Percentiles rank a stretch among this genome's conserved stretches.
phyloP scores from a whole-genome alignment of 2,888 invertebrate genomes.

The Acholoe squamosa region DNA sequence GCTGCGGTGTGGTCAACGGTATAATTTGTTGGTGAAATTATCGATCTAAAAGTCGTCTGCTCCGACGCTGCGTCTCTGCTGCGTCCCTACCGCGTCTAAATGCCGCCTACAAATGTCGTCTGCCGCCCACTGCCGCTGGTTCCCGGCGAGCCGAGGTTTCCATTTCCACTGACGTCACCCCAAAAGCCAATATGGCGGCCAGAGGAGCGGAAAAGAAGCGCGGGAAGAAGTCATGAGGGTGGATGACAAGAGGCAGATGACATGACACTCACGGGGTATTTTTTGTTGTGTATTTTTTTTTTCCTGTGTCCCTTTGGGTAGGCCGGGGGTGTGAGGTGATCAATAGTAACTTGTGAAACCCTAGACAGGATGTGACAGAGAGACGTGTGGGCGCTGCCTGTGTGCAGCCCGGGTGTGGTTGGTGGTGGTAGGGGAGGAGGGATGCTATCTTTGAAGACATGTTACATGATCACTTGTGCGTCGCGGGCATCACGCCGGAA shows the following conservation, averaged over 20 bases:
- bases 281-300: not conserved
- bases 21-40: no score
- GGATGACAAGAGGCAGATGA: not conserved
- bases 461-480: not conserved
- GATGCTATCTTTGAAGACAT: not conserved
- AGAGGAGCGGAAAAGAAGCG: not conserved
- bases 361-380: constrained; percentile 5
- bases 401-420: no score
- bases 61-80: no score
- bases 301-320: not conserved
- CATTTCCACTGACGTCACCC: not conserved
- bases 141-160: not conserved
- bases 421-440: no score
- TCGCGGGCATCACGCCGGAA: constrained; percentile 17
- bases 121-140: not conserved
- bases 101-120: constrained; percentile 2
- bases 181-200: constrained; percentile 10
- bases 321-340: not conserved
- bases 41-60: no score
- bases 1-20: no score
- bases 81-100: not conserved
- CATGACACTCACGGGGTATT: not conserved
- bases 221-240: not conserved
- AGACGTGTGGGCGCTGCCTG: not conserved
- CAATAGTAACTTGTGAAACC: constrained; percentile 6